phyloP scores from a whole-genome alignment of 2,888 invertebrate genomes.

The Harpalus rubripes region DNA sequence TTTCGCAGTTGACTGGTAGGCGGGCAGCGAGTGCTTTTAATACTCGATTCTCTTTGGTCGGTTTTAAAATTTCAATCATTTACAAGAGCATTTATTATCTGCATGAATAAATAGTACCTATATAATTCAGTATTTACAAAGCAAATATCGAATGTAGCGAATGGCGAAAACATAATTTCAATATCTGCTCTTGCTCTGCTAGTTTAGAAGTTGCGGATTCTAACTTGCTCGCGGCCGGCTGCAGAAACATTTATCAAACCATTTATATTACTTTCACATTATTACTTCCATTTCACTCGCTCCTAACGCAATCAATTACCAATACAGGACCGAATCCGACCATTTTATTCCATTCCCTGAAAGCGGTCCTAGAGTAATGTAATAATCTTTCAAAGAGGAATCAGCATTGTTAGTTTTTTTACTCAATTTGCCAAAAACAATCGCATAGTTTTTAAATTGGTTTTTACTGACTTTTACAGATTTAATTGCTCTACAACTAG shows the following conservation, averaged over 20 bases:
- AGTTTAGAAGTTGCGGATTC: slow-evolving; percentile 23
- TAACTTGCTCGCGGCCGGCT: not conserved
- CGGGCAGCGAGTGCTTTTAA: not conserved
- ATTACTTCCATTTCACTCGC: slow-evolving; percentile 46
- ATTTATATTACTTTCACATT: slow-evolving; percentile 49
- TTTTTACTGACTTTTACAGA: no score
- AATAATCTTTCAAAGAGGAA: slow-evolving; percentile 17
- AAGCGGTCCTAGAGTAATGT: not conserved
- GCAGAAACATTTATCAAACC: slow-evolving; percentile 32
- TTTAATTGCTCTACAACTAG: no score
- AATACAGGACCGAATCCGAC: slow-evolving; percentile 27
- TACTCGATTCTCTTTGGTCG: not conserved
- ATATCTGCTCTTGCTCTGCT: slow-evolving; percentile 4
- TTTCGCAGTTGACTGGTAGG: not conserved
- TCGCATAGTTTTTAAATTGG: no score
- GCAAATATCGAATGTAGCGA: slow-evolving; percentile 1
- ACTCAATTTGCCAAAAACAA: no score
- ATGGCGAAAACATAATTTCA: slow-evolving; percentile 23
- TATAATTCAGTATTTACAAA: slow-evolving; percentile 26
- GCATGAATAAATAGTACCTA: slow-evolving; percentile 6
- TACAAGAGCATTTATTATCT: slow-evolving; percentile 1
- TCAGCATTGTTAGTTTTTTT: not conserved
- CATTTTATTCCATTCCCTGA: slow-evolving; percentile 1
- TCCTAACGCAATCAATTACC: slow-evolving; percentile 44
- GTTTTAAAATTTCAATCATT: slow-evolving; percentile 13